Conservation (phyloP, 2,797 vertebrate species). For the Peromyscus melanophrys region DNA sequence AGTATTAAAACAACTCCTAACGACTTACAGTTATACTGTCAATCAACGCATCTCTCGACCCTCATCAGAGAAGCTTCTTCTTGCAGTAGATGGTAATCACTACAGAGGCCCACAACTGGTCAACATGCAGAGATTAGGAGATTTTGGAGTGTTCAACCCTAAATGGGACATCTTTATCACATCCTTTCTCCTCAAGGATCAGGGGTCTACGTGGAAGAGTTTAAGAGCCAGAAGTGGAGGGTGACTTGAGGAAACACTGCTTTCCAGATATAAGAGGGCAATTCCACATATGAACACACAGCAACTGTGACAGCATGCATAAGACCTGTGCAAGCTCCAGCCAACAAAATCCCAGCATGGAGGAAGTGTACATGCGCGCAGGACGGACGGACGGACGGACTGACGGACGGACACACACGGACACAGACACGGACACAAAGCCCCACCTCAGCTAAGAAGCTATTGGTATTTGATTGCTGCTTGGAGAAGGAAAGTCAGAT, state of each 20-base stretch:
- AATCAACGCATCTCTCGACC: not conserved
- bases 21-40: not conserved
- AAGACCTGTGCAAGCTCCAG: not conserved
- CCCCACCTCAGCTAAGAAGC: not conserved
- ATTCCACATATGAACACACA: not conserved
- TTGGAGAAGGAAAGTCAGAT: not conserved
- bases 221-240: not conserved
- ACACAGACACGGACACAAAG: not conserved
- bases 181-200: not conserved
- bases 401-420: not conserved
- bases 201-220: not conserved
- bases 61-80: not conserved
- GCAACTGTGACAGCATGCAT: not conserved
- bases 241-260: not conserved
- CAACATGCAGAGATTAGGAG: not conserved
- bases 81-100: not conserved
- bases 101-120: too few species aligned
- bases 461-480: not conserved
- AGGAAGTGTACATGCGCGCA: accelerated
- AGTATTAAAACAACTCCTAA: not conserved
- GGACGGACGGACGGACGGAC: not conserved
- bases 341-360: not conserved
- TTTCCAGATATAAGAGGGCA: not conserved
- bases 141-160: not conserved
- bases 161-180: too few species aligned